Evolutionary conservation across 2,888 invertebrate genomes (phyloP), one percentile per base, ranked within the genome.

Genomic region (Deilephila porcellus): DNA sequence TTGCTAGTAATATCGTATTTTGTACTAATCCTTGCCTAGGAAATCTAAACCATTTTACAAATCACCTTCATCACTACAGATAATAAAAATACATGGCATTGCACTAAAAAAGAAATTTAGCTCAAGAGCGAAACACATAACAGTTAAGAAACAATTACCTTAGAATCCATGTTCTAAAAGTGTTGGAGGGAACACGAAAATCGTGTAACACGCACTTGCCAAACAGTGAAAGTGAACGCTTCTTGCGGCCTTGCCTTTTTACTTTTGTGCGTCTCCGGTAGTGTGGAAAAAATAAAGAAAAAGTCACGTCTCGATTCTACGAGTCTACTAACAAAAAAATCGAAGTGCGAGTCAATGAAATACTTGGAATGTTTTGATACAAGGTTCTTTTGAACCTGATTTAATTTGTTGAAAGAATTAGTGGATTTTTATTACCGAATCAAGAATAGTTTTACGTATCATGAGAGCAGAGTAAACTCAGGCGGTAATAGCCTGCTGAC

Each of bases 161-260:
- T 79, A 82, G 80, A 83, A 83, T 80, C 80, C 77, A 82, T 80
- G 80, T 81, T 82, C 81, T 74, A 74, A 75, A 81, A 84, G 83
- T 81, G 78, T 75, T 56, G 76, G 78, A 80, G 79, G 79, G 78
- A 78, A 83, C 78, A 78, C 80, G 80, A 83, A 83, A 84, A 81
- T 85, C 80, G 77, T 83, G 85, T 80, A 75, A 79, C 80, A 79
- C 78, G 83, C 82, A 85, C 85, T 86, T 83, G 80, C 82, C 83
- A 85, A 87, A 89, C 83, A 84, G 89, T 87, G 92, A 92, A 91
- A 92, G 92, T 92, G 88, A 91, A 87, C 83, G 88, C 85, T 81
- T 84, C 80, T 83, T 81, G 80, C 87, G 89, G 87, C 92, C 92
- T 92, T 90, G 91, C 81, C 81, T 81, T 86, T 85, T 85, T 81